A percentile compares a stretch with the other conserved stretches of the same genome.
These are phyloP conservation scores for Bombyx mori DNA, from an alignment of 1,140 invertebrate genomes.

Conservation along the genomic window ASM3026992v2 NC_085110.1:10100001-10100500, in stretches of 20 bases:
- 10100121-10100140: conserved; percentile 58
- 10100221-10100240: conserved; percentile 29
- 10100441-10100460: no score
- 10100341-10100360: no score
- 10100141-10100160: conserved; percentile 65
- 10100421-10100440: no score
- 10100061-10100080: conserved; percentile 63
- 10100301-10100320: no score
- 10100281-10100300: conserved; percentile 27
- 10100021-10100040: conserved; percentile 60
- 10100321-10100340: no score
- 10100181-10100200: conserved; percentile 21
- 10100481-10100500: no score
- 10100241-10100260: conserved; percentile 50
- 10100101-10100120: conserved; percentile 69
- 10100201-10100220: conserved; percentile 25
- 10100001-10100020: conserved; percentile 1
- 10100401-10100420: no score
- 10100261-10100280: conserved; percentile 33
- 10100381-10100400: no score
- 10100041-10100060: conserved; percentile 70
- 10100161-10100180: conserved; percentile 52
- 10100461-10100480: no score
- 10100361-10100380: no score
- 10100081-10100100: conserved; percentile 61